phyloP scores from a whole-genome alignment of 35 echinoderm and acorn worm species.

The Diadema setosum region DNA sequence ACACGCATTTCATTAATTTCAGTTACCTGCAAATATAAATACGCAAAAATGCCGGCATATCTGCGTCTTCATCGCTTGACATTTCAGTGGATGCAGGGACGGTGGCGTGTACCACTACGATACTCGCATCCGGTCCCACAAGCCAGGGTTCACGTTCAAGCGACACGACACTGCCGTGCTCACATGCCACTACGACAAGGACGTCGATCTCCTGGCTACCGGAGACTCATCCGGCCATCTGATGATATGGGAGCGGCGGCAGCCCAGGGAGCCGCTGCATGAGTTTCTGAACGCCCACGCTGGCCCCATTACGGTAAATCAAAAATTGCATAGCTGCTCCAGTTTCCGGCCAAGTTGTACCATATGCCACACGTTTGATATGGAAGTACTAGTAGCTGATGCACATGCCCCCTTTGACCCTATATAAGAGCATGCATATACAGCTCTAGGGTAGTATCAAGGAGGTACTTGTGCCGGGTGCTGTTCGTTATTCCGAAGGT shows the following conservation, averaged over 20 bases:
- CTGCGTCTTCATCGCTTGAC: too few relatives aligned
- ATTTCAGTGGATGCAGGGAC: background rate
- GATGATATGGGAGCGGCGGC: constrained; percentile 12
- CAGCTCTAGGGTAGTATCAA: too few relatives aligned
- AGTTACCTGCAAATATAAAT: too few relatives aligned
- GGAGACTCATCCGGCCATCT: background rate
- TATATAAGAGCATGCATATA: too few relatives aligned
- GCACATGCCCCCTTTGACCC: too few relatives aligned
- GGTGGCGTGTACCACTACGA: constrained; percentile 8
- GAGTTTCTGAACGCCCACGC: background rate
- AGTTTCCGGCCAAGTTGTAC: too few relatives aligned
- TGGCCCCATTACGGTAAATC: background rate
- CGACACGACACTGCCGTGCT: background rate
- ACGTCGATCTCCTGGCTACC: background rate
- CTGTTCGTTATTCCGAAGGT: too few relatives aligned
- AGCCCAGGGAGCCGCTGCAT: background rate
- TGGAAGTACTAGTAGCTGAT: too few relatives aligned
- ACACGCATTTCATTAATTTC: too few relatives aligned
- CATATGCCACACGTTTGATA: too few relatives aligned
- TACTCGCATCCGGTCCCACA: background rate
- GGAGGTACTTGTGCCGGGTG: too few relatives aligned
- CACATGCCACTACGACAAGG: background rate
- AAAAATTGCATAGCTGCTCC: background rate
- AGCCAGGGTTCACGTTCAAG: background rate
- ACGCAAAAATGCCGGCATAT: too few relatives aligned